A percentile compares a stretch with the other conserved stretches of the same genome.
Conservation (phyloP, 1,140 invertebrate genomes). For the Diachasma alloeum region DNA sequence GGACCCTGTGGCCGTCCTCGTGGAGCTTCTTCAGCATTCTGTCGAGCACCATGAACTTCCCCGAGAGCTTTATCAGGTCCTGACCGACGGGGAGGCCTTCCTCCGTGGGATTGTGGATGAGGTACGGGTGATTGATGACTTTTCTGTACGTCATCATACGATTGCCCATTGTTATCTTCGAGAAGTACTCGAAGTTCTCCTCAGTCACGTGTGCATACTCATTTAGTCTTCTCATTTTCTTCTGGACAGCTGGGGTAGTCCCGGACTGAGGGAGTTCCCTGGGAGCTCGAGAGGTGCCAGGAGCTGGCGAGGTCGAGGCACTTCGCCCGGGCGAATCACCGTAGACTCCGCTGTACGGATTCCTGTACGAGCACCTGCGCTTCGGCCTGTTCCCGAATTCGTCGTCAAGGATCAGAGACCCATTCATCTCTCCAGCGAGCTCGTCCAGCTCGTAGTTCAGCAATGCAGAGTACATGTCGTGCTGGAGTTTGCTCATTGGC, state of each 20-base stretch:
- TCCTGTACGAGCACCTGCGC: conserved; percentile 28
- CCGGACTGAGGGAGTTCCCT: not conserved
- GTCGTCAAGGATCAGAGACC: conserved; percentile 25
- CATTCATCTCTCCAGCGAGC: conserved; percentile 34
- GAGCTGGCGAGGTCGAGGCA: too few relatives aligned
- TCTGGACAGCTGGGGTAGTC: not conserved
- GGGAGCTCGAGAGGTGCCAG: not conserved
- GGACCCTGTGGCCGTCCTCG: conserved; percentile 71
- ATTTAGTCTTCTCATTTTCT: too few relatives aligned
- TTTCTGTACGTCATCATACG: conserved; percentile 69
- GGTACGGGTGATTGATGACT: conserved; percentile 78
- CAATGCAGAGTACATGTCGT: conserved; percentile 69
- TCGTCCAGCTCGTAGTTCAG: conserved; percentile 49
- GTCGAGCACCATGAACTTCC: conserved; percentile 78
- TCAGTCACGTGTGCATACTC: conserved; percentile 38
- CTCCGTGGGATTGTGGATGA: conserved; percentile 66
- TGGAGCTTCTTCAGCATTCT: conserved; percentile 71
- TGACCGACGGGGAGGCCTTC: conserved; percentile 61
- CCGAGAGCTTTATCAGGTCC: conserved; percentile 69
- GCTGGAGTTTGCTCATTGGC: conserved; percentile 69
- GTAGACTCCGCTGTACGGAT: conserved; percentile 19
- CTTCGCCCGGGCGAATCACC: not conserved
- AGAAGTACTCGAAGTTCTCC: conserved; percentile 38
- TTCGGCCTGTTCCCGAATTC: conserved; percentile 31
- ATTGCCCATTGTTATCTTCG: not conserved